Evolutionary conservation across 2,888 invertebrate genomes (phyloP).

Genomic region (Ophion slaviceki): DNA sequence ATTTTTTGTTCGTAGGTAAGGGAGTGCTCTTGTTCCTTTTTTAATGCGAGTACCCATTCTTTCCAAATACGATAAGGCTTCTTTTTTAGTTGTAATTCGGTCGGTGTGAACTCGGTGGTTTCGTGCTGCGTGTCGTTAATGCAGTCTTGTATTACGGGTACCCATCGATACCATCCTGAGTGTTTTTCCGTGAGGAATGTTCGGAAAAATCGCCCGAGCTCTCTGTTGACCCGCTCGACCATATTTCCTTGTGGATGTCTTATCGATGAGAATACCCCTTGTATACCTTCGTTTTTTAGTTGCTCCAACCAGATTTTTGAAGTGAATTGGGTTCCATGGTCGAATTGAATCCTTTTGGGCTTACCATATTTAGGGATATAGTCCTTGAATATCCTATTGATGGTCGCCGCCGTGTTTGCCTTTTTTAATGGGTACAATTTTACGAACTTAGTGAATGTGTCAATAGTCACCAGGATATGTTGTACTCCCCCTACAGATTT

Average conservation of each 20-base stretch:
- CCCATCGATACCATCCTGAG: slow-evolving; percentile 6
- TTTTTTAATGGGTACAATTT: not conserved
- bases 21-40: not conserved
- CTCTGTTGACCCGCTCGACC: not conserved
- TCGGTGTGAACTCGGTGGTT: not conserved
- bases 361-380: too few relatives aligned
- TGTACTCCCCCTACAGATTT: not conserved
- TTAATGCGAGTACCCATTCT: not conserved
- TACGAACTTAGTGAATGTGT: slow-evolving; percentile 21
- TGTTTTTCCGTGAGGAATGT: slow-evolving; percentile 5
- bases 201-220: slow-evolving; percentile 2
- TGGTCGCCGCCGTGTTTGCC: slow-evolving; percentile 4
- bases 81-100: not conserved
- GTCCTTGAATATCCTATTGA: too few relatives aligned
- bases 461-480: slow-evolving; percentile 14
- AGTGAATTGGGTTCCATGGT: slow-evolving; percentile 28
- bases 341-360: too few relatives aligned
- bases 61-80: slow-evolving; percentile 31
- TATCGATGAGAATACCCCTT: slow-evolving; percentile 10
- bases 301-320: not conserved
- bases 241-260: slow-evolving; percentile 35
- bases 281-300: not conserved
- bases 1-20: not conserved
- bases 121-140: slow-evolving; percentile 22
- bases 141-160: not conserved